phyloP scores from a whole-genome alignment of 2,888 invertebrate genomes.

The Hoplodrina blanda region DNA sequence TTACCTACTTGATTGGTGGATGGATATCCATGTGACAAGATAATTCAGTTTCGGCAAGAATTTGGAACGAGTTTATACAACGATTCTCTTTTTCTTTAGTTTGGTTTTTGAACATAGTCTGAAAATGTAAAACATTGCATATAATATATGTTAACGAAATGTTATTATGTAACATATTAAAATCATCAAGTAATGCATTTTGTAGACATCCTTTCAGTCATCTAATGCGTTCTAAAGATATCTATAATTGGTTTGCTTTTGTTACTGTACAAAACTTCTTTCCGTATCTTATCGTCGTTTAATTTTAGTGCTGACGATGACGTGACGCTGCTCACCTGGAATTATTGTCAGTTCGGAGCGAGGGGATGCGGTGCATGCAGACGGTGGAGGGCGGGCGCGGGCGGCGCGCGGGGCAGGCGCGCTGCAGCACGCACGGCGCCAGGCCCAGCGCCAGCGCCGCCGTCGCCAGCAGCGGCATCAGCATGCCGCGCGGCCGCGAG shows the following conservation, averaged over 20 bases:
- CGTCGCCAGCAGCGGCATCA: constrained; percentile 72
- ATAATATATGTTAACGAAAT: not conserved
- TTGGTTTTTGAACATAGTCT: constrained; percentile 25
- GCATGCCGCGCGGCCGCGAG: constrained; percentile 51
- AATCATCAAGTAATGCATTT: too few species aligned
- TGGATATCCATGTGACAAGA: not conserved
- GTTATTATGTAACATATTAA: not conserved
- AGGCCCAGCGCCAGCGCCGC: constrained; percentile 71
- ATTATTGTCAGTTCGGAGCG: constrained; percentile 30
- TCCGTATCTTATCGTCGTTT: too few species aligned
- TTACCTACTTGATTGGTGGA: not conserved
- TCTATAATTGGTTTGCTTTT: too few species aligned
- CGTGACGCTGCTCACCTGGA: constrained; percentile 7
- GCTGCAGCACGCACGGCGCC: constrained; percentile 83
- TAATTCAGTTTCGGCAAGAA: not conserved
- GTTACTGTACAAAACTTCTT: too few species aligned
- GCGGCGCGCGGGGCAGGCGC: constrained; percentile 70
- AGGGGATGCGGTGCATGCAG: constrained; percentile 80
- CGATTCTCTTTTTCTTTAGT: constrained; percentile 34
- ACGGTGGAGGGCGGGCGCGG: constrained; percentile 77
- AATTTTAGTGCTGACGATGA: too few species aligned
- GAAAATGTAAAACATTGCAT: constrained; percentile 8
- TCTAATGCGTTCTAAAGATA: too few species aligned
- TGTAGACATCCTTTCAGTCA: too few species aligned
- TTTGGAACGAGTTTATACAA: constrained; percentile 11